Evolutionary conservation across 2,113 vertebrate genomes (phyloP).

Genomic region (Poecile atricapillus): DNA sequence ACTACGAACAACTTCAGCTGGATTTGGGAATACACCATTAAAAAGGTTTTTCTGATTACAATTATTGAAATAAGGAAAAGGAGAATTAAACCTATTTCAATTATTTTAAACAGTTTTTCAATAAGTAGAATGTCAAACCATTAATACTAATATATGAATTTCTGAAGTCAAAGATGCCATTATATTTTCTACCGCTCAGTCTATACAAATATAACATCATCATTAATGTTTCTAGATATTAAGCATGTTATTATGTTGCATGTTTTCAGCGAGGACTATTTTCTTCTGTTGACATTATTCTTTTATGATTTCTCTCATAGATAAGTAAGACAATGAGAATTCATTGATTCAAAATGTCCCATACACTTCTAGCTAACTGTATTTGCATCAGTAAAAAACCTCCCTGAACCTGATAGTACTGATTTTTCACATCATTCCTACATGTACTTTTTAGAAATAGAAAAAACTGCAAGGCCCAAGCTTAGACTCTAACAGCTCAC

Average conservation of each 20-base stretch:
- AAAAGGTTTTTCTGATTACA: not conserved
- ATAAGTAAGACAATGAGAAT: not conserved
- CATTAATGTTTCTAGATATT: not conserved
- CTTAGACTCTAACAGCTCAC: not conserved
- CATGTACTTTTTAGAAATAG: not conserved
- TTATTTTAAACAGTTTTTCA: not conserved
- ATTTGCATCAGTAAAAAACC: not conserved
- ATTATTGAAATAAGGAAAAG: not conserved
- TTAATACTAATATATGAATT: not conserved
- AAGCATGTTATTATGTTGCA: not conserved
- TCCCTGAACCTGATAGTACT: rapidly evolving
- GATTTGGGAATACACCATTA: not conserved
- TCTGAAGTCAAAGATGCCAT: not conserved
- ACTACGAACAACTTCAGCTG: not conserved
- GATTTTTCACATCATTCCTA: not conserved
- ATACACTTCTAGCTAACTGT: not conserved
- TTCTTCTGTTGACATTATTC: not conserved
- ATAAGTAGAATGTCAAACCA: not conserved
- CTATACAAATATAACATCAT: not conserved
- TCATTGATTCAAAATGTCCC: not conserved
- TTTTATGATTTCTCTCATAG: not conserved
- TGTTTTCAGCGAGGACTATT: not conserved
- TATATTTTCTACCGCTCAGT: not conserved
- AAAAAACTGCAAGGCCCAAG: not conserved
- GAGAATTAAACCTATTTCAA: not conserved